Conservation (phyloP, 2,888 invertebrate species). For the Drosophila paracracens region DNA sequence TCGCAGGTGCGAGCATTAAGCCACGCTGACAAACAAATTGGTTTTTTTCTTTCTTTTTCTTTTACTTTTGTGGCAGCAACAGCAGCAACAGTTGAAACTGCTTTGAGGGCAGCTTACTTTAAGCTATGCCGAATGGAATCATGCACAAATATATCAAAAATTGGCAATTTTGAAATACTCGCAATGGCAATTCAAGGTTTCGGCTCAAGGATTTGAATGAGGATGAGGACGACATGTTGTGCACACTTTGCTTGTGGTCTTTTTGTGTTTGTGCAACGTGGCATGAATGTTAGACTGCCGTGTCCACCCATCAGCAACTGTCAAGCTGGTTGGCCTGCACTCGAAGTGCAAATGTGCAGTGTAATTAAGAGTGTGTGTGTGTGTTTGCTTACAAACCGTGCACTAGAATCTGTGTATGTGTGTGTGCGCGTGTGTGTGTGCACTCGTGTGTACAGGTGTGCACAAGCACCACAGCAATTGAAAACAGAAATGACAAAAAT, state of each 20-base stretch:
- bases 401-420: constrained; percentile 9
- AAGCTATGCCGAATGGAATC: not conserved
- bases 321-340: constrained; percentile 55
- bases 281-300: constrained; percentile 57
- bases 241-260: constrained; percentile 47
- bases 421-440: constrained; percentile 2
- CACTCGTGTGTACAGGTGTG: constrained; percentile 22
- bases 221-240: constrained; percentile 29
- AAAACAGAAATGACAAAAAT: constrained; percentile 52
- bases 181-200: constrained; percentile 48
- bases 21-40: constrained; percentile 61
- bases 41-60: constrained; percentile 37
- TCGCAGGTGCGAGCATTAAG: constrained; percentile 65
- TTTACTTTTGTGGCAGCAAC: constrained; percentile 33
- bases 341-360: constrained; percentile 77
- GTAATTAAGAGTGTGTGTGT: constrained; percentile 68
- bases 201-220: constrained; percentile 34
- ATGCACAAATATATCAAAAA: constrained; percentile 12
- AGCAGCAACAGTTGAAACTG: constrained; percentile 29
- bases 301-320: constrained; percentile 41
- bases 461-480: constrained; percentile 42
- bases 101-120: constrained; percentile 8
- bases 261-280: constrained; percentile 76
- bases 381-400: constrained; percentile 8
- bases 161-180: constrained; percentile 21